A percentile compares a stretch with the other conserved stretches of the same genome.
Conservation (phyloP, 2,888 invertebrate genomes). For the Baronia brevicornis region DNA sequence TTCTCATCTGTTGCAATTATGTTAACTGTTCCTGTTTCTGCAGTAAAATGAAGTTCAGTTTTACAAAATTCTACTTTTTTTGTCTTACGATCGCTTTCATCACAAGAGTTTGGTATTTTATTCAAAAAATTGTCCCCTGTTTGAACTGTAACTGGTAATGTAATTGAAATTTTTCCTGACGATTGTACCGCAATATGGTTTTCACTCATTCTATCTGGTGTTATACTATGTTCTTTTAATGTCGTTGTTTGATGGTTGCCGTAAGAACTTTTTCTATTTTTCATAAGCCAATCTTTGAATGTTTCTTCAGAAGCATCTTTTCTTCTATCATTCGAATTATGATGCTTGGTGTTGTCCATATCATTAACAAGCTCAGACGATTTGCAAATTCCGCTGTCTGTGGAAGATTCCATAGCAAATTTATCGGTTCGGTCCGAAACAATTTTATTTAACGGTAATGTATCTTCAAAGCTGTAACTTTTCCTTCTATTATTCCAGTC, state of each 20-base stretch:
- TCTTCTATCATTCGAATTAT: conserved; percentile 31
- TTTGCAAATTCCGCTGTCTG: conserved; percentile 84
- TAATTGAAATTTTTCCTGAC: conserved; percentile 57
- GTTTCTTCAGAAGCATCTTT: conserved; percentile 43
- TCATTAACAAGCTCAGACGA: conserved; percentile 79
- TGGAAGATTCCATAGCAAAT: conserved; percentile 82
- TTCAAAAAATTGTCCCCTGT: conserved; percentile 34
- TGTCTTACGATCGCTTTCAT: conserved; percentile 63
- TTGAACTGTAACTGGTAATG: conserved; percentile 51
- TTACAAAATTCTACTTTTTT: conserved; percentile 92
- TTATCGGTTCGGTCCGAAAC: conserved; percentile 56
- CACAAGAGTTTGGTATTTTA: conserved; percentile 36
- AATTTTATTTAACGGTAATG: conserved; percentile 47
- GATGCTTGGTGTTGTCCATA: conserved; percentile 33
- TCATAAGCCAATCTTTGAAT: conserved; percentile 60
- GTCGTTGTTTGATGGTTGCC: conserved; percentile 39
- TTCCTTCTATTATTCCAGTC: conserved; percentile 85
- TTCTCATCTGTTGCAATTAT: conserved; percentile 92
- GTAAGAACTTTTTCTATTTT: conserved; percentile 46
- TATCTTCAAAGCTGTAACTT: conserved; percentile 82
- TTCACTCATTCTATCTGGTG: conserved; percentile 39
- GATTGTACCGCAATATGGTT: conserved; percentile 55
- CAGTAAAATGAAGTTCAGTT: conserved; percentile 91
- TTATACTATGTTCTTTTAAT: conserved; percentile 37
- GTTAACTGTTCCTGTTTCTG: conserved; percentile 89